A percentile compares a stretch with the other conserved stretches of the same genome.
Conservation (phyloP, 2,888 invertebrate species). For the Sthenelais limicola region DNA sequence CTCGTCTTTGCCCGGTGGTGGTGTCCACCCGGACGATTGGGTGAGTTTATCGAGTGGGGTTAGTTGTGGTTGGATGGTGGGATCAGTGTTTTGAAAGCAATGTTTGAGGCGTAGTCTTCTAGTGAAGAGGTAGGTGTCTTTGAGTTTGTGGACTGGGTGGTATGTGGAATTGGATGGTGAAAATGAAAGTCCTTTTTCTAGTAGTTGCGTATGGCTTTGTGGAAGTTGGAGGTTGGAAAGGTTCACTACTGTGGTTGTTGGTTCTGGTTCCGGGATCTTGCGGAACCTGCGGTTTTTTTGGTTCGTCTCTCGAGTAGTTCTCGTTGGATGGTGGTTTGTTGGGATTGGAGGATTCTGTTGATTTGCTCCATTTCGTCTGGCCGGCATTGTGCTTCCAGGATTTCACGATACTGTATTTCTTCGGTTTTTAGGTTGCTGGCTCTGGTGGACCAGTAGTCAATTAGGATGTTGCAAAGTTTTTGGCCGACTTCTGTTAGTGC, state of each 20-base stretch:
- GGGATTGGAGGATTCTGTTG: not conserved
- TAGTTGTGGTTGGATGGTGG: not conserved
- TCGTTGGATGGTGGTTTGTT: not conserved
- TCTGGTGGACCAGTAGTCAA: not conserved
- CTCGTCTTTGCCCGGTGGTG: not conserved
- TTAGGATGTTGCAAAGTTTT: not conserved
- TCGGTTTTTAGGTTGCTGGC: not conserved
- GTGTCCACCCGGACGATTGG: slow-evolving; percentile 18
- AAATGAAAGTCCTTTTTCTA: not conserved
- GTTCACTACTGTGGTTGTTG: slow-evolving; percentile 9
- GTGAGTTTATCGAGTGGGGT: no score
- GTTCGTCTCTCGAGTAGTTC: not conserved
- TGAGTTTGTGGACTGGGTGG: not conserved
- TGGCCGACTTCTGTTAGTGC: not conserved
- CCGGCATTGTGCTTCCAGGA: not conserved
- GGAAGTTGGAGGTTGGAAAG: not conserved
- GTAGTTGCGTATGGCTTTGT: not conserved
- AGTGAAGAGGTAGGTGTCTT: not conserved
- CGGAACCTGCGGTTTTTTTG: not conserved
- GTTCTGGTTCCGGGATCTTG: not conserved
- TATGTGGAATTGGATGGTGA: not conserved
- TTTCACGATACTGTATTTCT: not conserved
- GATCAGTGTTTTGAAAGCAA: not conserved
- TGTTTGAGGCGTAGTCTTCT: slow-evolving; percentile 1
- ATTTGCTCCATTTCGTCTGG: not conserved